Conservation (phyloP, 2,888 invertebrate species). For the Augochlorella aurata region DNA sequence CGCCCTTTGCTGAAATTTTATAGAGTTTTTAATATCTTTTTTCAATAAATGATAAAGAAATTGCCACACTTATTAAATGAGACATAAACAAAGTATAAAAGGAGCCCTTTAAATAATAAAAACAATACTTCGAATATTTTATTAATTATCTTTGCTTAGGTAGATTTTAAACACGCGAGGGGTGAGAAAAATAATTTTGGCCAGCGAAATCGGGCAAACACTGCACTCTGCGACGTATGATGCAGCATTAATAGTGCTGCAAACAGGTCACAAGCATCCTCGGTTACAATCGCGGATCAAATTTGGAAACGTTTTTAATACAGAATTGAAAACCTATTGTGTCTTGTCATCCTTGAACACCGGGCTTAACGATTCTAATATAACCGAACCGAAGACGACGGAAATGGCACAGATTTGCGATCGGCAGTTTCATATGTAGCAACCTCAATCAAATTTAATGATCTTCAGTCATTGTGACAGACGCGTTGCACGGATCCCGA, state of each 20-base stretch:
- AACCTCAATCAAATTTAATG: constrained; percentile 12
- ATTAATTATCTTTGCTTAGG: no score
- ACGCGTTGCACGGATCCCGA: neutral
- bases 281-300: neutral
- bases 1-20: neutral
- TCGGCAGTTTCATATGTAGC: neutral
- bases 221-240: neutral
- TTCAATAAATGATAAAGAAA: no score
- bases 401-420: constrained; percentile 9
- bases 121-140: no score
- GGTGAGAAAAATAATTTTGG: no score
- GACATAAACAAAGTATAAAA: no score
- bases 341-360: neutral
- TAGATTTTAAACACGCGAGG: no score
- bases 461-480: neutral
- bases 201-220: neutral
- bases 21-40: no score
- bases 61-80: no score
- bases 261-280: no score
- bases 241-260: no score
- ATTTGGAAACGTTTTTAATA: no score
- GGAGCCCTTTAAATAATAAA: no score
- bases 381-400: neutral
- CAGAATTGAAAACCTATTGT: neutral
- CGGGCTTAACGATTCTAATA: neutral